Percentiles rank a stretch among this genome's conserved stretches.
Evolutionary conservation across 2,888 invertebrate species (phyloP).

Genomic region (Apamea anceps): DNA sequence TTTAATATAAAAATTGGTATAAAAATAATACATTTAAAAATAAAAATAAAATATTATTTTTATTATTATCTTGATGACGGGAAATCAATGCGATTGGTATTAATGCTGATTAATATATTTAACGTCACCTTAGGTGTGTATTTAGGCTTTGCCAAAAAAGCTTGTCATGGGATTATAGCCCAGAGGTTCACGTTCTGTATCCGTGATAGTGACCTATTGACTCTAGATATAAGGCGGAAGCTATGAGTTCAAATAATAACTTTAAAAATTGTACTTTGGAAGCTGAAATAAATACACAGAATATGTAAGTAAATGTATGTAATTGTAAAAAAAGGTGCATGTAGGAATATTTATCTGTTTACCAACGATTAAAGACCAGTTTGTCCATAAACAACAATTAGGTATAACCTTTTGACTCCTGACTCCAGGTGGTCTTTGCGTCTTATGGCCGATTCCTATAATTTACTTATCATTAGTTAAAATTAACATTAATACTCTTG

Average conservation of each 20-base stretch:
- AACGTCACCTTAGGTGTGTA: background rate
- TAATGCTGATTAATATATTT: background rate
- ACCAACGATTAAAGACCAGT: background rate
- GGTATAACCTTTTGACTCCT: background rate
- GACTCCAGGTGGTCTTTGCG: background rate
- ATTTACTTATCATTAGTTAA: too few species aligned
- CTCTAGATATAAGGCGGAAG: background rate
- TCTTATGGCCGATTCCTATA: too few species aligned
- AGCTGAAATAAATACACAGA: background rate
- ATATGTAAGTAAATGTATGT: background rate
- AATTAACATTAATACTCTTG: too few species aligned
- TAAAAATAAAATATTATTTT: too few species aligned
- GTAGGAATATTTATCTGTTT: background rate
- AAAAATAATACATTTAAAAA: too few species aligned
- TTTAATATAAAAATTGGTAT: too few species aligned
- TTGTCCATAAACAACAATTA: conserved; percentile 14
- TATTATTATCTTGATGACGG: too few species aligned
- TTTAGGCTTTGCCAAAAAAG: background rate
- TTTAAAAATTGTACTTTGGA: background rate
- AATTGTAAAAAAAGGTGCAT: background rate
- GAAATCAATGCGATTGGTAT: background rate
- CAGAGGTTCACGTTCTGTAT: background rate
- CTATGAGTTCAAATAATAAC: background rate
- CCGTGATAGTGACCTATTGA: background rate
- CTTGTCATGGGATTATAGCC: background rate